Base-by-base conservation (phyloP, 2,888 invertebrate species). In the Dexiosoma caninum region DNA sequence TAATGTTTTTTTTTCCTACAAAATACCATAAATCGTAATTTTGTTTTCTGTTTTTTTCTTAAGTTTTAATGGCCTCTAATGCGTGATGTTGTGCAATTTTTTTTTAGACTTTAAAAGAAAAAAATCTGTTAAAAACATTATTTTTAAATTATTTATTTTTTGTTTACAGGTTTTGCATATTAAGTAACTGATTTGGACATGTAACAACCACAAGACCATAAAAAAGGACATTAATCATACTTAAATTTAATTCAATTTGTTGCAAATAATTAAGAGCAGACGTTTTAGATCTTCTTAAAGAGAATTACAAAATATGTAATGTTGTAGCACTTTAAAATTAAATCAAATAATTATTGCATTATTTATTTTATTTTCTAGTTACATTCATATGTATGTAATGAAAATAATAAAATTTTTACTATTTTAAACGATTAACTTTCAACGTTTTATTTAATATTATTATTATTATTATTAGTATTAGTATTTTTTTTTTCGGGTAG, bases 161-260 rank as follows among this genome's bases (percentile, higher is more conserved):
- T n/a, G n/a, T n/a, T 72, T 78, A 75, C 77, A 76, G 82, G 81
- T 84, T 83, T 82, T 79, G 78, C 72, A 82, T 82, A 82, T 82
- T 83, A 82, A 82, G 70, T 78, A 66, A 71, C 23, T 59, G 32
- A 69, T 69, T 59, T 59, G 6, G 37, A 42, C 27, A 49, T 57
- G 35, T 60, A 60, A n/a, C 62, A 40, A 53, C 30, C 51, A 32
- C 19, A 44, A 53, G 30, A 12, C 53, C 8, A 12, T 70, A 76
- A 84, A 82, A 71, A 16, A 66, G 76, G 82, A 81, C 62, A 85
- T 85, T 83, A 85, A 85, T 87, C 84, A 84, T 70, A 32, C 70
- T 70, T 64, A 10, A 66, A 82, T 78, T 74, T 80, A 85, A 84
- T 84, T 83, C 83, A 81, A 83, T 78, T 51, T 51, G 49, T 35